Conservation (phyloP, 2,113 vertebrate species). For the Psettodes erumei region DNA sequence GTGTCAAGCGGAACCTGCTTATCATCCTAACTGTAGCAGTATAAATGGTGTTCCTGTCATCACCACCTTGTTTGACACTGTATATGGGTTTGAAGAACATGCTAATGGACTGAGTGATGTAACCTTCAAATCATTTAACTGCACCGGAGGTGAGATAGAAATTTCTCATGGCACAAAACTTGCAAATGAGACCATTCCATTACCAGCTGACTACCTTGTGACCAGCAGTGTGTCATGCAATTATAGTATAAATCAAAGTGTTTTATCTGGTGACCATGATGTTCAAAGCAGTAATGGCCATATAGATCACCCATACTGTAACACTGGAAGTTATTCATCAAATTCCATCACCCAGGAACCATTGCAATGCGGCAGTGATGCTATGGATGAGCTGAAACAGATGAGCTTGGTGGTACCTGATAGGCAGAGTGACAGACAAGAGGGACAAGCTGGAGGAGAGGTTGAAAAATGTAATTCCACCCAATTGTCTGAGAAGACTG, state of each 20-base stretch:
- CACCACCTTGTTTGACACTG: neutral
- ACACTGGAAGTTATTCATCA: conserved; percentile 5
- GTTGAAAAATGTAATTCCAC: conserved; percentile 22
- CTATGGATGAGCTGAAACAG: conserved; percentile 4
- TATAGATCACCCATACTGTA: conserved; percentile 63
- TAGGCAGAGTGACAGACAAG: neutral
- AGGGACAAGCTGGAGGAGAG: conserved; percentile 10
- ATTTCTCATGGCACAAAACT: conserved; percentile 29
- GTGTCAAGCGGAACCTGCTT: conserved; percentile 19
- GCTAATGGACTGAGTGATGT: conserved; percentile 25
- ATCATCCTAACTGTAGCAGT: conserved; percentile 54
- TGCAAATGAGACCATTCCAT: conserved; percentile 35
- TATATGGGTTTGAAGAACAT: conserved; percentile 5
- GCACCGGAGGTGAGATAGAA: conserved; percentile 60
- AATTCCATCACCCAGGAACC: neutral
- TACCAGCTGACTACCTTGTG: conserved; percentile 7
- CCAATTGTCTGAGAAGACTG: conserved; percentile 18
- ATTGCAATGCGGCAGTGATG: neutral
- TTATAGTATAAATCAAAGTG: conserved; percentile 21
- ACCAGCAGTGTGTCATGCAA: neutral
- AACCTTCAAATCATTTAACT: conserved; percentile 68
- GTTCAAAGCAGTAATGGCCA: neutral
- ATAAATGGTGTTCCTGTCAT: conserved; percentile 2
- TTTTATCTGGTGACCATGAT: conserved; percentile 23
- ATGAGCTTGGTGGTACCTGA: neutral